Conservation (phyloP, 1,140 invertebrate species). For the Goniozus legneri region DNA sequence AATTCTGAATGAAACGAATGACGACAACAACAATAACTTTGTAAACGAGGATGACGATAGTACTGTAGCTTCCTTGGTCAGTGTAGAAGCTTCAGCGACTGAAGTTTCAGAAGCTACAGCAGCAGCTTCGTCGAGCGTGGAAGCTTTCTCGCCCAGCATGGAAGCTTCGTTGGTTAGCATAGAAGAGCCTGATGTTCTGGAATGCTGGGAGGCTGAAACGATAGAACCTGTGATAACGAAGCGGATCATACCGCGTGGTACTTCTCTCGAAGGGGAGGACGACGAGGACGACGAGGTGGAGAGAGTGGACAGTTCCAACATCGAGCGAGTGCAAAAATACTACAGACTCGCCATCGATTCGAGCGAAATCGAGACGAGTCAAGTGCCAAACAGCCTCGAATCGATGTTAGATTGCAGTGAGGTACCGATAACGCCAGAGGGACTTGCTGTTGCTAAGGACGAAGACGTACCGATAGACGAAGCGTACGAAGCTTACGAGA, state of each 20-base stretch:
- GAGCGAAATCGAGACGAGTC: constrained; percentile 27
- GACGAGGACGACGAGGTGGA: constrained; percentile 22
- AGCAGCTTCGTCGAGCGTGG: constrained; percentile 21
- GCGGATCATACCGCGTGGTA: constrained; percentile 20
- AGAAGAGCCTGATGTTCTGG: constrained; percentile 50
- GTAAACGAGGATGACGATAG: background rate
- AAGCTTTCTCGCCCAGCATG: constrained; percentile 4
- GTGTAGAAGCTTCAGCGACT: background rate
- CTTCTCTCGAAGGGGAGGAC: constrained; percentile 25
- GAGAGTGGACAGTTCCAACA: constrained; percentile 11
- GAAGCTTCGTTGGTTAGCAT: constrained; percentile 43
- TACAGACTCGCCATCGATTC: constrained; percentile 34
- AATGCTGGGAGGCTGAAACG: constrained; percentile 49
- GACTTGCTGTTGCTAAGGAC: constrained; percentile 10
- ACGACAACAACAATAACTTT: constrained; percentile 6
- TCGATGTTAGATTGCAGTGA: constrained; percentile 16
- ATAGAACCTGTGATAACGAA: constrained; percentile 37
- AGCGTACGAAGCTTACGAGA: constrained; percentile 50
- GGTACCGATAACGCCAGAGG: constrained; percentile 13
- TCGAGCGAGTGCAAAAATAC: constrained; percentile 44
- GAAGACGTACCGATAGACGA: constrained; percentile 39
- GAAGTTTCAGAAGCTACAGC: constrained; percentile 4
- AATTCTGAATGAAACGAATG: constrained; percentile 11
- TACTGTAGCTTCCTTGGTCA: background rate
- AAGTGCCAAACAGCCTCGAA: constrained; percentile 23